Base-by-base conservation (phyloP, 2,888 invertebrate genomes). In the Drosophila rubida region DNA sequence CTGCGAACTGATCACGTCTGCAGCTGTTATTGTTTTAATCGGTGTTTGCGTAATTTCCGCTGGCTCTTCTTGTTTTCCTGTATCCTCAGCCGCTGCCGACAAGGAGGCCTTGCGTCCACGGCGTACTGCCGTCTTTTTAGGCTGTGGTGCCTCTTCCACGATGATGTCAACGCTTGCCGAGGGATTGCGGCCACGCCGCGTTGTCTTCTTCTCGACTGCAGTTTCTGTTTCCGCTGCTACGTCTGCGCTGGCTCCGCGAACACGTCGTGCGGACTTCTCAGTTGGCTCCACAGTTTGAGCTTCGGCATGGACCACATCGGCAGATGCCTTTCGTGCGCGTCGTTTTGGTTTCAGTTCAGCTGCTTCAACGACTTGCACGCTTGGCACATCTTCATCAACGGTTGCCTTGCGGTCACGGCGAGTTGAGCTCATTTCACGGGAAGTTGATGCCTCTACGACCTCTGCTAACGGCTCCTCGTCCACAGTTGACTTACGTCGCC, bases 161-260 rank as follows among this genome's bases (percentile, higher is more conserved):
- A 19, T n/a, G 14, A 27, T 22, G 7, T 76, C 81, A 0, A 62
- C 16, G 51, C 32, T 61, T 8, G 48, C 11, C 2, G 68, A 80
- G 6, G 61, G 60, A 6, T 83, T 83, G 2, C 74, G 85, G 23
- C 19, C 73, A 4, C 68, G 65, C 8, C 74, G 71, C 5, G 53
- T n/a, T 0, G 44, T 13, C 46, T 66, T 51, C 32, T 55, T 69
- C 0, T 58, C 53, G 7, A 19, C 25, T 4, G 46, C 11, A 4
- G 59, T 44, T 4, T 66, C 66, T 2, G 45, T 48, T 27, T 61
- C 51, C 0, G 60, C 35, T 3, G 6, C 22, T 35, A 44, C 14
- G 32, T 76, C 80, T 1, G 30, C 48, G 37, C 57, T 71, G 13
- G 51, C 42, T 1, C 61, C 68, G 8, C 65, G 67, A 3, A 35